phyloP scores from a whole-genome alignment of 1,140 invertebrate genomes.

The Drosophila azteca region DNA sequence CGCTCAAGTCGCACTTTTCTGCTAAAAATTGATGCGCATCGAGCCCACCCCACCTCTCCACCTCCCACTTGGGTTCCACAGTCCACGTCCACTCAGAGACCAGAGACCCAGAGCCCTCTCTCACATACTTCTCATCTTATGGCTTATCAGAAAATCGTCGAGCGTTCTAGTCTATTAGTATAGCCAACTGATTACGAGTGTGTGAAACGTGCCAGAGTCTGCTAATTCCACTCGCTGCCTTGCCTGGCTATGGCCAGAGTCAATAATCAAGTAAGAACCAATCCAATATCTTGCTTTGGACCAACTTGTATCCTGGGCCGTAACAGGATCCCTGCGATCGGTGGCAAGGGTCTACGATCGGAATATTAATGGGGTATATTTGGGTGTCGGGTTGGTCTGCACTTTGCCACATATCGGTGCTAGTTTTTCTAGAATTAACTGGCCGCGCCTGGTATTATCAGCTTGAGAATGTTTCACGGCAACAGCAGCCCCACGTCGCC shows the following conservation, averaged over 20 bases:
- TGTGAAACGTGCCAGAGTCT: slow-evolving; percentile 29
- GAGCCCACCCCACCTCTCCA: slow-evolving; percentile 3
- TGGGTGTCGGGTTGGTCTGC: neutral
- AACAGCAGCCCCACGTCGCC: slow-evolving; percentile 5
- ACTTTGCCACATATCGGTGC: slow-evolving; percentile 1
- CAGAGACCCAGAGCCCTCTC: neutral
- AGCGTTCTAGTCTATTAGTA: slow-evolving; percentile 27
- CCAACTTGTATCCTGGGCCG: slow-evolving; percentile 1
- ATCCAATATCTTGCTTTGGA: neutral
- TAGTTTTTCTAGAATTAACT: slow-evolving; percentile 61
- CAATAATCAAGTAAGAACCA: no score
- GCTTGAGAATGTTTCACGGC: slow-evolving; percentile 32
- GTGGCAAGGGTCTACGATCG: neutral
- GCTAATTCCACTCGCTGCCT: slow-evolving; percentile 1
- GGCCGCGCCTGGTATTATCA: slow-evolving; percentile 64
- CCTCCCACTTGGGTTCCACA: slow-evolving; percentile 52
- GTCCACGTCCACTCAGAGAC: slow-evolving; percentile 35
- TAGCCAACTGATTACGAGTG: slow-evolving; percentile 42
- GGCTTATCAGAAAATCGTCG: slow-evolving; percentile 64
- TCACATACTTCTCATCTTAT: slow-evolving; percentile 9
- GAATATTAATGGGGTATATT: neutral
- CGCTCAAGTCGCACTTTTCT: slow-evolving; percentile 69
- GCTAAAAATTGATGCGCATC: slow-evolving; percentile 57
- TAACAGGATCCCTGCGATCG: neutral
- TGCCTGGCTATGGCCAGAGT: neutral